Conservation (phyloP, 2,888 invertebrate species). For the Drosophila atroscutellata region DNA sequence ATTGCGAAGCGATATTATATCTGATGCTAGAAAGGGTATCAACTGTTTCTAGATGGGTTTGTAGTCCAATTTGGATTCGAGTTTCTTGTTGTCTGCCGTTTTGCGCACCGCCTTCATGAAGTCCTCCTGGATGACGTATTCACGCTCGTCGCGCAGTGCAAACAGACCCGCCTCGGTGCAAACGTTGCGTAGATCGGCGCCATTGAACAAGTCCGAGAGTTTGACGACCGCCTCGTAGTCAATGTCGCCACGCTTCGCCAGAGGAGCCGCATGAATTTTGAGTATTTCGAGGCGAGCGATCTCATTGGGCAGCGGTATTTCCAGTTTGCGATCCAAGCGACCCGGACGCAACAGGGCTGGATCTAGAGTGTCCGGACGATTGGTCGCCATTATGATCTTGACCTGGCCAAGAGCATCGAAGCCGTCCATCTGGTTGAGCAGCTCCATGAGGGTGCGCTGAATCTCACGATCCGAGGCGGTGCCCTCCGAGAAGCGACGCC, state of each 20-base stretch:
- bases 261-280: constrained; percentile 97
- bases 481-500: constrained; percentile 98
- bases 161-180: constrained; percentile 99
- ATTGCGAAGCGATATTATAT: constrained; percentile 6
- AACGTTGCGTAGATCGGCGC: constrained; percentile 98
- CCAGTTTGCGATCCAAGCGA: constrained; percentile 97
- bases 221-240: constrained; percentile 99
- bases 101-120: constrained; percentile 99
- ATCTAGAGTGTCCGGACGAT: constrained; percentile 98
- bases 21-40: not conserved
- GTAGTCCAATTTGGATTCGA: constrained; percentile 99
- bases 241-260: constrained; percentile 99
- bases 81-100: constrained; percentile 98
- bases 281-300: constrained; percentile 97
- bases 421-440: constrained; percentile 99
- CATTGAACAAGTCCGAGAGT: constrained; percentile 98
- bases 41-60: constrained; percentile 93
- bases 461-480: constrained; percentile 99
- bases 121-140: constrained; percentile 98
- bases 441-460: constrained; percentile 98
- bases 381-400: constrained; percentile 99
- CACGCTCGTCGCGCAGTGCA: constrained; percentile 93
- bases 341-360: constrained; percentile 98
- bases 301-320: constrained; percentile 98
- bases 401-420: constrained; percentile 98